Percentiles rank a stretch among this genome's conserved stretches.
These are phyloP conservation scores for Xiphorhynchus elegans DNA, from an alignment of 2,113 vertebrate genomes.

Conservation along the genomic window DNA sequence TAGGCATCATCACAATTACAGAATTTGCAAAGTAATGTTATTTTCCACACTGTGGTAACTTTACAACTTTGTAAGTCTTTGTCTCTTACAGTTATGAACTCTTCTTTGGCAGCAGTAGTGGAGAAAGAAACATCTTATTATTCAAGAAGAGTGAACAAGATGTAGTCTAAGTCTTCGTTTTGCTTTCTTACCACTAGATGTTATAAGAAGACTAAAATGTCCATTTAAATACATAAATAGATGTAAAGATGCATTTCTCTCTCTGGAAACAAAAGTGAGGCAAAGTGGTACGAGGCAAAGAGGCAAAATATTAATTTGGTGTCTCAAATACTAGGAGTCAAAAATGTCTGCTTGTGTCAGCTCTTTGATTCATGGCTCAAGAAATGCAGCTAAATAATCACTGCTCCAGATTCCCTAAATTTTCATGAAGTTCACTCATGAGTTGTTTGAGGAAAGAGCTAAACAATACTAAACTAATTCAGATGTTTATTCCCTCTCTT, in stretches of 20 bases:
- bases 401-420: background rate
- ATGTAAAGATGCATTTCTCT: background rate
- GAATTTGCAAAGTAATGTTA: background rate
- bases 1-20: background rate
- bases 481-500: background rate
- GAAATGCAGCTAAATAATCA: background rate
- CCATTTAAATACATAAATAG: background rate
- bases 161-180: background rate
- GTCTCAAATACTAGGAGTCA: background rate
- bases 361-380: background rate
- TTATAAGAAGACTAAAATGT: background rate
- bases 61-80: background rate
- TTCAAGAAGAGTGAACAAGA: background rate
- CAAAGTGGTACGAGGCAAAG: background rate
- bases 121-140: background rate
- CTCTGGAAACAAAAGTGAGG: background rate
- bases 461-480: background rate
- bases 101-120: background rate
- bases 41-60: background rate
- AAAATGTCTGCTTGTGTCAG: background rate
- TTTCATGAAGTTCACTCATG: background rate
- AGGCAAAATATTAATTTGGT: background rate
- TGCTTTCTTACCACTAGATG: background rate
- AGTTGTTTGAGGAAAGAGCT: background rate
- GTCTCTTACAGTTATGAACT: background rate